Evolutionary conservation across 2,113 vertebrate species (phyloP).

Genomic region (Triplophysa dalaica): DNA sequence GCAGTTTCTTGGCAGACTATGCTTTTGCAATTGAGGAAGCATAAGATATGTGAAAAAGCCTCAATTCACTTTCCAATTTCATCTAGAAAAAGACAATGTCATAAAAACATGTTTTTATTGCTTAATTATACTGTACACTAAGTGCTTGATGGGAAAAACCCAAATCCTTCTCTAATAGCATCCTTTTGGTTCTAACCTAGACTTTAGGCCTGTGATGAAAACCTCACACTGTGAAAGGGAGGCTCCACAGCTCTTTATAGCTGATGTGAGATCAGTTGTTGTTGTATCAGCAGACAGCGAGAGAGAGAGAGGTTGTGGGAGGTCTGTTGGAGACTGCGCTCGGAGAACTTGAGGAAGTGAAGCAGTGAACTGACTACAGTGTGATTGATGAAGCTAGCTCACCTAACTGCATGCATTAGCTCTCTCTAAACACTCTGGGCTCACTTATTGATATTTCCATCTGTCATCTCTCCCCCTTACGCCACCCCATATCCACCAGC

Average conservation of each 20-base stretch:
- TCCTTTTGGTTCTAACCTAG: background rate
- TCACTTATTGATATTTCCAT: slow-evolving; percentile 56
- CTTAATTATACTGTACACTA: no score
- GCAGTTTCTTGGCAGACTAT: no score
- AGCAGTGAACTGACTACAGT: background rate
- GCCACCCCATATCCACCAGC: slow-evolving; percentile 44
- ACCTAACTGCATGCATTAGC: slow-evolving; percentile 39
- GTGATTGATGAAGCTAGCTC: slow-evolving; percentile 45
- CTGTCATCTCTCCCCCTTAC: slow-evolving; percentile 38
- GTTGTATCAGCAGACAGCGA: slow-evolving; percentile 14
- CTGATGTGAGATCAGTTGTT: slow-evolving; percentile 24
- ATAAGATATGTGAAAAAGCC: no score
- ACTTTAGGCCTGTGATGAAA: slow-evolving; percentile 8
- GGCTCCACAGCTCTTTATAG: background rate
- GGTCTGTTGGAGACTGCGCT: slow-evolving; percentile 25
- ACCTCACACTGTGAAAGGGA: background rate
- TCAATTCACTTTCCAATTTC: no score
- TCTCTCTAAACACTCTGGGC: slow-evolving; percentile 43
- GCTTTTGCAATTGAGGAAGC: no score
- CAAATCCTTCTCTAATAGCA: background rate
- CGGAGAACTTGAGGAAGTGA: background rate
- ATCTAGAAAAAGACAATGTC: no score
- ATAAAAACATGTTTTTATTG: no score
- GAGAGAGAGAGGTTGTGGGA: slow-evolving; percentile 33
- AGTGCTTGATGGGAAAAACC: no score